Conservation (phyloP, 2,113 vertebrate species). For the Plecturocebus donacophilus region DNA sequence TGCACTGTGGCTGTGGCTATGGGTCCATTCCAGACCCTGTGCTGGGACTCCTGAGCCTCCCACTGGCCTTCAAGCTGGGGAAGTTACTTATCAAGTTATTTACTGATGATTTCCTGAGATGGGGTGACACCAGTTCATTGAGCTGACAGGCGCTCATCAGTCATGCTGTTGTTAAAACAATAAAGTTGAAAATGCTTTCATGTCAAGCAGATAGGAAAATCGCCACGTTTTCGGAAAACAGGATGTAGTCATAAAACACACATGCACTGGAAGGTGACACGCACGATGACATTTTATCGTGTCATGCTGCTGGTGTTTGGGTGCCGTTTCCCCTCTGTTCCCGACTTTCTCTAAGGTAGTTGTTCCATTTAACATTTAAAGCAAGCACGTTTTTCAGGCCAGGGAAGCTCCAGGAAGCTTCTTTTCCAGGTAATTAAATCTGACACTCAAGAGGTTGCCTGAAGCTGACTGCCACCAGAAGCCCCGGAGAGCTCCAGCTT, state of each 20-base stretch:
- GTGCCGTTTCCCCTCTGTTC: too few species aligned
- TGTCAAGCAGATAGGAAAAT: neutral
- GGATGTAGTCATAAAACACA: neutral
- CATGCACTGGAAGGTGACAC: neutral
- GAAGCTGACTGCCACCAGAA: neutral
- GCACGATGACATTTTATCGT: rapidly evolving
- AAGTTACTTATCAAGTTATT: neutral
- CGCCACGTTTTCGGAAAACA: neutral
- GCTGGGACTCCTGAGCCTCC: neutral
- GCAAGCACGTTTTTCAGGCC: neutral
- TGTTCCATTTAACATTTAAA: neutral
- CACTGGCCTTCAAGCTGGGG: neutral
- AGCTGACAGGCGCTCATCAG: neutral
- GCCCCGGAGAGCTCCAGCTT: neutral
- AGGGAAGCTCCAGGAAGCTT: neutral
- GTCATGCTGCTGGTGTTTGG: neutral
- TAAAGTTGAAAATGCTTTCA: neutral
- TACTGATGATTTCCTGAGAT: neutral
- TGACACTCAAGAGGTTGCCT: too few species aligned
- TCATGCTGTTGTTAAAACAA: neutral
- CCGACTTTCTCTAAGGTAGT: neutral
- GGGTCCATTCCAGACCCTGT: neutral
- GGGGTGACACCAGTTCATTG: neutral
- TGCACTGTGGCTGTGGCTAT: rapidly evolving
- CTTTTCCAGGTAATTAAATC: neutral